phyloP scores from a whole-genome alignment of 2,888 invertebrate species.

The Tupiocoris notatus region DNA sequence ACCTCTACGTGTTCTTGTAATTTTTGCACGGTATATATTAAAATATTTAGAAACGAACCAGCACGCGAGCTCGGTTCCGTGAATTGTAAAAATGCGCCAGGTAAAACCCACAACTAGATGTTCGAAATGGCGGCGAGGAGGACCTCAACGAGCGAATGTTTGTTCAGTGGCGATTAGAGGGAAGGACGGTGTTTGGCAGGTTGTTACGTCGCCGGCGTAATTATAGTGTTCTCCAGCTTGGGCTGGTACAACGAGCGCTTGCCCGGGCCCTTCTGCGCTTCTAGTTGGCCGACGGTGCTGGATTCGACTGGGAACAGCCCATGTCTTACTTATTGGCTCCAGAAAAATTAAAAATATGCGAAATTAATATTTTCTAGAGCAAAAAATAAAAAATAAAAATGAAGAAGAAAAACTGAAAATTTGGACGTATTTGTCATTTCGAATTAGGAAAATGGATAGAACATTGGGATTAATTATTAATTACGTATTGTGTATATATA shows the following conservation, averaged over 20 bases:
- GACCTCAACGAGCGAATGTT: conserved; percentile 37
- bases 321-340: too few species aligned
- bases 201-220: conserved; percentile 41
- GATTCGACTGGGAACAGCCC: conserved; percentile 1
- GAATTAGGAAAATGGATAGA: too few species aligned
- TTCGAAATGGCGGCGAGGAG: not conserved
- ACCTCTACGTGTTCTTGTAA: too few species aligned
- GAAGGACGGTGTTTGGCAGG: conserved; percentile 42
- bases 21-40: too few species aligned
- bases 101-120: not conserved
- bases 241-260: conserved; percentile 7
- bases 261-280: conserved; percentile 12
- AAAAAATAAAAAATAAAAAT: too few species aligned
- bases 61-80: not conserved
- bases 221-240: conserved; percentile 32
- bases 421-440: too few species aligned
- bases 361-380: too few species aligned
- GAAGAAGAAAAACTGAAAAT: too few species aligned
- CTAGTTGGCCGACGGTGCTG: not conserved
- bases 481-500: too few species aligned
- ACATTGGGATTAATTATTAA: too few species aligned
- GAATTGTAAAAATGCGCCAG: not conserved
- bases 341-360: too few species aligned
- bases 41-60: not conserved
- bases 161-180: conserved; percentile 41